Base-by-base conservation (phyloP, 2,888 invertebrate genomes). In the Melanophora roralis region DNA sequence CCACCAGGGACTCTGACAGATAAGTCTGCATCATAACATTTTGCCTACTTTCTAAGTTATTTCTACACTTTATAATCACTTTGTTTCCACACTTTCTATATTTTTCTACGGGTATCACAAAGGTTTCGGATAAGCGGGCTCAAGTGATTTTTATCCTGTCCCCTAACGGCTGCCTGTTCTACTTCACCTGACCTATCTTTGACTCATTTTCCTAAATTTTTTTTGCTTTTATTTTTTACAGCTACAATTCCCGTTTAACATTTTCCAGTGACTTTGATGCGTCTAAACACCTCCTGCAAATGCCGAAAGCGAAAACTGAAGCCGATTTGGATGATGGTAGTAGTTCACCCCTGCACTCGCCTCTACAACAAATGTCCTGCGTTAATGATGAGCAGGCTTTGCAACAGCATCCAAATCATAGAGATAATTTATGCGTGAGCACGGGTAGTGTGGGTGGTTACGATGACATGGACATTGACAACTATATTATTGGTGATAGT, bases 381-480 rank as follows among this genome's bases (percentile, higher is more conserved):
- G 69, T 60, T 53, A 76, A 60, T 59, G 55, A 76, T 14, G 74
- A 76, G 34, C 67, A 65, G 6, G 27, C 62, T 8, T 65, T 83
- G 16, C 73, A 81, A 36, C 78, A 75, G 8, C 80, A 69, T 47
- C 9, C 59, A 21, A 55, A 76, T 36, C 75, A 78, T 27, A 5
- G 55, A 14, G 78, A 82, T 45, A 79, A 78, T 12, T 38, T 83
- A 21, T 83, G 82, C 55, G 82, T 81, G 34, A 82, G 75, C 21
- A 47, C 72, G 8, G 65, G 69, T 43, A 82, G 73, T 55, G 84
- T 82, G 19, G 76, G 82, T 7, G 82, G 81, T 43, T 88, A 88
- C 62, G 87, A 88, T 69, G 88, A 88, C 60, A 88, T 88, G 86
- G 87, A 88, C 57, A 87, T 88, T 40, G 87, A 86, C 47, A 86